phyloP scores from a whole-genome alignment of 2,113 vertebrate species.

The Arenaria interpres region DNA sequence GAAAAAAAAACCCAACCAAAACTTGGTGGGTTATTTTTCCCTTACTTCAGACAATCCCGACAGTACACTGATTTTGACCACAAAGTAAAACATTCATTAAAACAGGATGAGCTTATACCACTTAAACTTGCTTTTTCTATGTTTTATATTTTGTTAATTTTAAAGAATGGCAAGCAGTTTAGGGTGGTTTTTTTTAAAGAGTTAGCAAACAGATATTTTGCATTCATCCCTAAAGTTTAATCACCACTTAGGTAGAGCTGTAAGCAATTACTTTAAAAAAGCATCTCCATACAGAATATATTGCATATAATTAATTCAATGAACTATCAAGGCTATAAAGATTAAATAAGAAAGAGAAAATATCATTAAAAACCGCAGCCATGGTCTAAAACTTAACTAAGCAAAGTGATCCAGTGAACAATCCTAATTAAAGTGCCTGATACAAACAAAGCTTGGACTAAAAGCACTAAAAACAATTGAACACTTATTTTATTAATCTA shows the following conservation, averaged over 20 bases:
- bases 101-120: not conserved
- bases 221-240: constrained; percentile 72
- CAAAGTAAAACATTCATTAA: not conserved
- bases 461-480: constrained; percentile 91
- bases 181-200: not conserved
- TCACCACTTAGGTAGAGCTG: constrained; percentile 73
- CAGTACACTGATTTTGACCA: not conserved
- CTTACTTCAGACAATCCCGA: not conserved
- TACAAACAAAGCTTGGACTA: constrained; percentile 90
- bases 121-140: not conserved
- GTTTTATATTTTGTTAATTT: constrained; percentile 8
- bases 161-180: not conserved
- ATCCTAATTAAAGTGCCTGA: constrained; percentile 95
- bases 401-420: constrained; percentile 95
- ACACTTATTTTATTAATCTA: constrained; percentile 98
- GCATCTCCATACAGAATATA: constrained; percentile 78
- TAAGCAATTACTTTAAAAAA: constrained; percentile 76
- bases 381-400: constrained; percentile 98
- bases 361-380: constrained; percentile 89
- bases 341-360: constrained; percentile 94
- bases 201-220: constrained; percentile 54
- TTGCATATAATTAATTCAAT: constrained; percentile 91
- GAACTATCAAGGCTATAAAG: constrained; percentile 91
- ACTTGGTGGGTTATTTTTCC: not conserved
- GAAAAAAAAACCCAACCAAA: not conserved